Evolutionary conservation across 1,140 invertebrate species (phyloP).

Genomic region (Drosophila neocordata): DNA sequence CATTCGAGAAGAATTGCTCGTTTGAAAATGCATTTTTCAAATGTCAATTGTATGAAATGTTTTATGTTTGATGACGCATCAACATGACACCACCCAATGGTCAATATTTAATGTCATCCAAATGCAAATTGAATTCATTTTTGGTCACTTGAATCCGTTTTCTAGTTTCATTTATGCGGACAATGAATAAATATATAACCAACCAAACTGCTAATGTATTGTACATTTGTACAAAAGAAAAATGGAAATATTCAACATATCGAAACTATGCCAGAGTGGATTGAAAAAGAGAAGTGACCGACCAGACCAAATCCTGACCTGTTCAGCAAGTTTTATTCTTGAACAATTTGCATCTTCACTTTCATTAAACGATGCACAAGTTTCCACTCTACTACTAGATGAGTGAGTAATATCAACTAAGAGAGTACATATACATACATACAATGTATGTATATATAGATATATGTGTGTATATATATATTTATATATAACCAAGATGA

Average conservation of each 20-base stretch:
- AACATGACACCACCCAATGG: constrained; percentile 8
- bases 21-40: constrained; percentile 8
- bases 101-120: constrained; percentile 40
- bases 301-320: constrained; percentile 22
- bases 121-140: constrained; percentile 43
- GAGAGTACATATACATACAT: no score
- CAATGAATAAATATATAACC: no score
- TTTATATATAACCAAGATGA: constrained; percentile 6
- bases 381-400: neutral
- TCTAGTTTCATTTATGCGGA: constrained; percentile 10
- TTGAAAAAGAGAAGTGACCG: neutral
- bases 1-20: neutral
- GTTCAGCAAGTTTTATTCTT: constrained; percentile 44
- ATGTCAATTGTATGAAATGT: constrained; percentile 12
- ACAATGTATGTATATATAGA: neutral
- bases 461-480: neutral
- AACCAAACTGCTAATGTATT: neutral
- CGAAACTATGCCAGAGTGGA: neutral
- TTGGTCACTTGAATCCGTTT: constrained; percentile 46
- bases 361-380: constrained; percentile 36
- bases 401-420: neutral
- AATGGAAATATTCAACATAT: neutral
- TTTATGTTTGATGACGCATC: constrained; percentile 8
- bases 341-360: constrained; percentile 66
- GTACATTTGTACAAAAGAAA: neutral